These are phyloP conservation scores for Melolontha melolontha DNA, from an alignment of 2,888 invertebrate species.

Conservation along the genomic window DNA sequence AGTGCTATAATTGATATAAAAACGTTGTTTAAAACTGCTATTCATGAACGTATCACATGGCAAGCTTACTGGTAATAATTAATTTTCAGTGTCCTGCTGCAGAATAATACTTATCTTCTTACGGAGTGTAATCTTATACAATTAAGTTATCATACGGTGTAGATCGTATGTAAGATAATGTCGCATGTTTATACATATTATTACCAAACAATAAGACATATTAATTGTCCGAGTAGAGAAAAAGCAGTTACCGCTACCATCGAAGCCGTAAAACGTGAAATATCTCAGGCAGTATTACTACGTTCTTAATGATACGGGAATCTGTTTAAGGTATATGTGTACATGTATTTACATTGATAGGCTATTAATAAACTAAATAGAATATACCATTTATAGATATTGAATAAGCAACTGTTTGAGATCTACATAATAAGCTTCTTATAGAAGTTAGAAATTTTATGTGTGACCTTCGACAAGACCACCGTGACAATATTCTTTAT, in stretches of 20 bases:
- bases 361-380: constrained; percentile 31
- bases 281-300: constrained; percentile 1
- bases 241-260: constrained; percentile 9
- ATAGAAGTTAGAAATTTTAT: constrained; percentile 50
- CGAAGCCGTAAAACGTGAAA: constrained; percentile 2
- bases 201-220: constrained; percentile 4
- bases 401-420: constrained; percentile 49
- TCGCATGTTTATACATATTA: constrained; percentile 1
- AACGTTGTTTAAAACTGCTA: too few species aligned
- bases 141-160: constrained; percentile 5
- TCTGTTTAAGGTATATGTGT: constrained; percentile 26
- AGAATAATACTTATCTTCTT: background rate
- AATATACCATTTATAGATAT: constrained; percentile 51
- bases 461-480: constrained; percentile 49
- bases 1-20: too few species aligned
- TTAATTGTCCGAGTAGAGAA: background rate
- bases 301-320: constrained; percentile 23
- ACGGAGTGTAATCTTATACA: background rate
- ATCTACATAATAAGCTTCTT: constrained; percentile 49
- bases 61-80: too few species aligned
- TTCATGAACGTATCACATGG: too few species aligned
- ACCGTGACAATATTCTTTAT: constrained; percentile 45
- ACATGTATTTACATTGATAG: constrained; percentile 1
- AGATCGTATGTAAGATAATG: constrained; percentile 5
- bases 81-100: too few species aligned